Evolutionary conservation across 2,113 vertebrate genomes (phyloP).

Genomic region (Thomomys bottae): DNA sequence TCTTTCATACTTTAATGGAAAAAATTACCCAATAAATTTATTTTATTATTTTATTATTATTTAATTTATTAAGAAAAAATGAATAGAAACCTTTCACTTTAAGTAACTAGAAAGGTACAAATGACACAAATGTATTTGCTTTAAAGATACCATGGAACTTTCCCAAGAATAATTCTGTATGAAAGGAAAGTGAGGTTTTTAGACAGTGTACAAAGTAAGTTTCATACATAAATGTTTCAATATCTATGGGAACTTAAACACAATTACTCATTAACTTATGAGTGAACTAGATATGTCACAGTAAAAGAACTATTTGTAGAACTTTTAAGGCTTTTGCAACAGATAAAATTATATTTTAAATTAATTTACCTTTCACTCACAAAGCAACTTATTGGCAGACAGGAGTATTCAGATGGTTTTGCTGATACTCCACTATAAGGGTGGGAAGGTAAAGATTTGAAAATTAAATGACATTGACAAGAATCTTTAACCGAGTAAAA

Average conservation of each 20-base stretch:
- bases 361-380: not conserved
- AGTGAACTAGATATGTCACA: not conserved
- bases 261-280: not conserved
- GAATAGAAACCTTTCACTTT: not conserved
- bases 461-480: not conserved
- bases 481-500: not conserved
- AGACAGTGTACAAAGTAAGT: not conserved
- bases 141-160: not conserved
- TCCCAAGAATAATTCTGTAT: not conserved
- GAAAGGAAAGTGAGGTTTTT: not conserved
- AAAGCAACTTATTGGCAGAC: not conserved
- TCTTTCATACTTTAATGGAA: slow-evolving; percentile 14
- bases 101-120: not conserved
- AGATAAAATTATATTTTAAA: not conserved
- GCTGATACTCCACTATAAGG: not conserved
- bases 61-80: not conserved
- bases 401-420: not conserved
- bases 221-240: not conserved
- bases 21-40: not conserved
- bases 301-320: not conserved
- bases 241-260: not conserved
- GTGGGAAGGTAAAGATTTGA: not conserved
- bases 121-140: not conserved
- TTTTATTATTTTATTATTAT: too few relatives aligned
- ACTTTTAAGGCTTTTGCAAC: not conserved